Base-by-base conservation (phyloP, 2,888 invertebrate genomes). In the Megastigmus dorsalis region DNA sequence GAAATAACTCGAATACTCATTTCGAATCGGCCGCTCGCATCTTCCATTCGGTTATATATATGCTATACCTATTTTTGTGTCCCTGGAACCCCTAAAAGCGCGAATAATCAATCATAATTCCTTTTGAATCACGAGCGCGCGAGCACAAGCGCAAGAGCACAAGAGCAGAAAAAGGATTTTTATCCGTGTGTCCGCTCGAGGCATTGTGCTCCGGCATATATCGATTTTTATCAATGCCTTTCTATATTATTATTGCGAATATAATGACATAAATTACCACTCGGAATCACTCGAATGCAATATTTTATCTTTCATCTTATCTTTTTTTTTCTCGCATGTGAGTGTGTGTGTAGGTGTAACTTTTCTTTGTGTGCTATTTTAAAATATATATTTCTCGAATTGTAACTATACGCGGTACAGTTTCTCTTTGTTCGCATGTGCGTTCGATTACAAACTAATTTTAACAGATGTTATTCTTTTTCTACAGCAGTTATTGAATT, bases 71-170 rank as follows among this genome's bases (percentile, higher is more conserved):
- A 73, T 76, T 73, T 76, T 69, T 65, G 69, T 68, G 57, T 59
- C 68, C 36, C 50, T 62, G 65, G 30, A 41, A 50, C 45, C 66
- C n/a, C 65, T 63, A 65, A 76, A 76, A 59, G 65, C 55, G 65
- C 62, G 66, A 41, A 73, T 55, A 52, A 76, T 76, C 66, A 76
- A 73, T 76, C 70, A 73, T 73, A 66, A 30, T 36, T 66, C 18
- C 62, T 60, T 66, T 75, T 67, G 75, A 70, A 62, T 67, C 62
- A 66, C 60, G 66, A 43, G 13, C 33, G 55, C 20, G 15, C 36
- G 41, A n/a, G 41, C 41, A 36, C n/a, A 23, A n/a, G n/a, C n/a
- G 28, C 10, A 41, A 41, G 33, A 28, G 23, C 3, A 50, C 2
- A 18, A 26, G 43, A 43, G n/a, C n/a, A 41, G 28, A 63, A 65